These are phyloP conservation scores for Halichoeres trimaculatus DNA, from an alignment of 2,113 vertebrate species.

Conservation along the genomic window DNA sequence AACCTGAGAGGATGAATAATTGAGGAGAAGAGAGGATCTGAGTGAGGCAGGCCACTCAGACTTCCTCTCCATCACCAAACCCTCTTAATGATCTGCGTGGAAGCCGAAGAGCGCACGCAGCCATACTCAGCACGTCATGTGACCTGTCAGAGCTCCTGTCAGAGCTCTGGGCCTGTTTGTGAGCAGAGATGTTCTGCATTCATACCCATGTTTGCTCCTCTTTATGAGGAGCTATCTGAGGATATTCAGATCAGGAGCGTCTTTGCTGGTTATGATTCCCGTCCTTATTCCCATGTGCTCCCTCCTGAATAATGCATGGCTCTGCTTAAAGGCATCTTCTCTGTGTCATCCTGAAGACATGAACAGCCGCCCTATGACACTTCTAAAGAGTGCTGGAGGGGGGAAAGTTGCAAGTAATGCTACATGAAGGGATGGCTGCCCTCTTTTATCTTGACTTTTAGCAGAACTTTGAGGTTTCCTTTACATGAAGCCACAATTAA, in stretches of 20 bases:
- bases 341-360: conserved; percentile 29
- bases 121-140: conserved; percentile 39
- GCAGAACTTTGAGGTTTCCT: conserved; percentile 10
- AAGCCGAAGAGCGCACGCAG: conserved; percentile 38
- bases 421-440: neutral
- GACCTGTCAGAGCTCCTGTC: too few species aligned
- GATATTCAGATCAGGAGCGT: conserved; percentile 54
- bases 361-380: conserved; percentile 23
- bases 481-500: neutral
- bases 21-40: conserved; percentile 20
- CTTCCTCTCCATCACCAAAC: conserved; percentile 50
- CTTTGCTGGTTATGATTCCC: conserved; percentile 37
- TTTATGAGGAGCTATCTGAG: conserved; percentile 60
- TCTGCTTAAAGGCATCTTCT: conserved; percentile 41
- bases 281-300: conserved; percentile 27
- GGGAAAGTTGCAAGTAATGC: conserved; percentile 1
- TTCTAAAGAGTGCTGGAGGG: neutral
- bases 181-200: conserved; percentile 48
- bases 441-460: neutral
- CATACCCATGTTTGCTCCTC: conserved; percentile 33
- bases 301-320: conserved; percentile 62
- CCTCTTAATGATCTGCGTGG: conserved; percentile 42
- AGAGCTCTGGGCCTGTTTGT: conserved; percentile 22
- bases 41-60: conserved; percentile 24
- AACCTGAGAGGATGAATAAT: conserved; percentile 57